A percentile compares a stretch with the other conserved stretches of the same genome.
Conservation (phyloP, 2,113 vertebrate genomes). For the Axis porcinus region DNA sequence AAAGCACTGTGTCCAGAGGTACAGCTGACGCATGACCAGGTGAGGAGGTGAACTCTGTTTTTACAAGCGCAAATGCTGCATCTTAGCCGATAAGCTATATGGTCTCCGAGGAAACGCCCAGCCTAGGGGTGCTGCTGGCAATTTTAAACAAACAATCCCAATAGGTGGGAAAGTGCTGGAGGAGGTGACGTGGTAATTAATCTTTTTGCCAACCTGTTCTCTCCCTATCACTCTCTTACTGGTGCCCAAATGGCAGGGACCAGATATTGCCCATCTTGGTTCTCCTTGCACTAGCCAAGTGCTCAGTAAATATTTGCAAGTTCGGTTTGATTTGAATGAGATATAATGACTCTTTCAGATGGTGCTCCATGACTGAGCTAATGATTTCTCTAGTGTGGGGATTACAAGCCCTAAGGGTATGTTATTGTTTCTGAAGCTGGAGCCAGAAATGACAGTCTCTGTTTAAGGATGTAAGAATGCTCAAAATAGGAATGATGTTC, state of each 20-base stretch:
- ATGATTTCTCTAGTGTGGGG: slow-evolving; percentile 39
- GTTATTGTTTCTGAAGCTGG: slow-evolving; percentile 50
- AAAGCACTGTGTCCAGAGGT: neutral
- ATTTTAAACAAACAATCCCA: neutral
- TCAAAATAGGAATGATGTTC: slow-evolving; percentile 31
- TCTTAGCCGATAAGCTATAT: neutral
- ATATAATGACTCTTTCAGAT: neutral
- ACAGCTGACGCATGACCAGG: neutral
- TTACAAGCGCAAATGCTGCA: neutral
- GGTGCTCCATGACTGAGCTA: neutral
- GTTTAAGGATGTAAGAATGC: slow-evolving; percentile 3
- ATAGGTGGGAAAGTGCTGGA: neutral
- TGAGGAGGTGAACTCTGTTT: neutral
- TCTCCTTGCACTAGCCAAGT: neutral
- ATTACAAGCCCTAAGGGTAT: slow-evolving; percentile 59
- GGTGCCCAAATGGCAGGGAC: neutral
- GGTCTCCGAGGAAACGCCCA: neutral
- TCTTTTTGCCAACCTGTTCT: neutral
- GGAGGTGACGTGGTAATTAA: neutral
- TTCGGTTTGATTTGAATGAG: slow-evolving; percentile 24
- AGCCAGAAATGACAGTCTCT: slow-evolving; percentile 60
- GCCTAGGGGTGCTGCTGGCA: neutral
- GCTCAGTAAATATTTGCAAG: slow-evolving; percentile 40
- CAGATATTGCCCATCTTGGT: slow-evolving; percentile 22
- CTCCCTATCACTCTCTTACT: neutral